Base-by-base conservation (phyloP, 1,140 invertebrate species). In the Wasmannia auropunctata region DNA sequence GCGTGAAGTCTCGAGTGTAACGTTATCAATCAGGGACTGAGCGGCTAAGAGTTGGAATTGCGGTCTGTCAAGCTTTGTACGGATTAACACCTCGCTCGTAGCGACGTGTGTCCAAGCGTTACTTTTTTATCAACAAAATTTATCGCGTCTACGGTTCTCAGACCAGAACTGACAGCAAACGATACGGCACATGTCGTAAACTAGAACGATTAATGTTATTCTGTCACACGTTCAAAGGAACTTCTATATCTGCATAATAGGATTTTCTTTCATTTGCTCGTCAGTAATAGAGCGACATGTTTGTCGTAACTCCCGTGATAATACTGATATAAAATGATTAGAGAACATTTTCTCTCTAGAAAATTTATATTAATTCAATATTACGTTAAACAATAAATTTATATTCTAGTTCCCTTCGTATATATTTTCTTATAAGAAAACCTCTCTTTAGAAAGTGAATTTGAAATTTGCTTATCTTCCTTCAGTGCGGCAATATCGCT, bases 121-220 rank as follows among this genome's bases (percentile, higher is more conserved):
- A 25, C 0, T 75, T 58, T 40, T 72, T 54, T 31, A 28, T 22
- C 4, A 34, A 72, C 14, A 14, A 34, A 22, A 56, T 54, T 56
- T 56, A n/a, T 54, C 49, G 31, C 34, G 22, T 51, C 22, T 43
- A 22, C 25, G 7, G 25, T n/a, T 31, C 49, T 31, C 10, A 28
- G 16, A 43, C n/a, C 7, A 31, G 7, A 56, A 22, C 6, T 58
- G 65, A 81, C 79, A 72, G 7, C 19, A 43, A 43, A 51, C 43
- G 65, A 28, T n/a, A 54, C 54, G 22, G n/a, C 43, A 14, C 28
- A 79, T 25, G 25, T 70, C 34, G 7, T 7, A 60, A n/a, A 54
- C 62, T 37, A 72, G n/a, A 65, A 37, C 58, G 60, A 79, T 83
- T 51, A 60, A 85, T 84, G 40, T 51, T 28, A 28, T 31, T 34